Conservation (phyloP, 2,113 vertebrate species). For the Hipposideros armiger region DNA sequence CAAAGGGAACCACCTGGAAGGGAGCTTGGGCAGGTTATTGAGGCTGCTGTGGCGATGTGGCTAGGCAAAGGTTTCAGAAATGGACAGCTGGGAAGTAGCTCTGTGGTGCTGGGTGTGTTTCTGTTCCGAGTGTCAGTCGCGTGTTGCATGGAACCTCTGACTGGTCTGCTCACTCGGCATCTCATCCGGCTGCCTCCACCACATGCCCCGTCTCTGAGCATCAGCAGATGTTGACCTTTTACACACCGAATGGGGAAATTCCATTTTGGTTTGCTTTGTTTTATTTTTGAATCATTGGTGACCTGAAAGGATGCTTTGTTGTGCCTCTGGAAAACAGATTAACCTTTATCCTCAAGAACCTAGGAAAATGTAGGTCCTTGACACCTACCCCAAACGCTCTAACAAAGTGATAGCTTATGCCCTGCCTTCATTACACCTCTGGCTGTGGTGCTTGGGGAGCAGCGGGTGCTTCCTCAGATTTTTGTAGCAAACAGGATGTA, state of each 20-base stretch:
- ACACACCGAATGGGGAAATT: conserved; percentile 87
- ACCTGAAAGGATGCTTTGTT: conserved; percentile 88
- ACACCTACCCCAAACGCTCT: background rate
- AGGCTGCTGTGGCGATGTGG: background rate
- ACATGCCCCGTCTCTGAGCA: conserved; percentile 89
- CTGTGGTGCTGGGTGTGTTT: conserved; percentile 81
- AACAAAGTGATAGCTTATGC: background rate
- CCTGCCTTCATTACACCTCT: background rate
- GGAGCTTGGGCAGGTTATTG: background rate
- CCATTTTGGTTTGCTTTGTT: conserved; percentile 69
- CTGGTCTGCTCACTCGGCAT: conserved; percentile 86
- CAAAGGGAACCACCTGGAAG: conserved; percentile 29
- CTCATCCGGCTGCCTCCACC: conserved; percentile 85
- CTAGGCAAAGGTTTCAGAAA: conserved; percentile 80
- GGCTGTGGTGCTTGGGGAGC: conserved; percentile 44
- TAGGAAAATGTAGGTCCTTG: conserved; percentile 70
- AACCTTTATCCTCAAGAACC: conserved; percentile 54
- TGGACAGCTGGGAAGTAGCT: conserved; percentile 87
- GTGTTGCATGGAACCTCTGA: conserved; percentile 88
- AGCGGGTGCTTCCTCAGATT: conserved; percentile 64
- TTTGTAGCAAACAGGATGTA: conserved; percentile 57
- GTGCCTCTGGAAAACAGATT: conserved; percentile 79
- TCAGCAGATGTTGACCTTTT: conserved; percentile 92
- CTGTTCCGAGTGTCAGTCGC: conserved; percentile 76
- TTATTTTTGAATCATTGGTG: conserved; percentile 76